Conservation (phyloP, 2,113 vertebrate species). For the Eptesicus fuscus region DNA sequence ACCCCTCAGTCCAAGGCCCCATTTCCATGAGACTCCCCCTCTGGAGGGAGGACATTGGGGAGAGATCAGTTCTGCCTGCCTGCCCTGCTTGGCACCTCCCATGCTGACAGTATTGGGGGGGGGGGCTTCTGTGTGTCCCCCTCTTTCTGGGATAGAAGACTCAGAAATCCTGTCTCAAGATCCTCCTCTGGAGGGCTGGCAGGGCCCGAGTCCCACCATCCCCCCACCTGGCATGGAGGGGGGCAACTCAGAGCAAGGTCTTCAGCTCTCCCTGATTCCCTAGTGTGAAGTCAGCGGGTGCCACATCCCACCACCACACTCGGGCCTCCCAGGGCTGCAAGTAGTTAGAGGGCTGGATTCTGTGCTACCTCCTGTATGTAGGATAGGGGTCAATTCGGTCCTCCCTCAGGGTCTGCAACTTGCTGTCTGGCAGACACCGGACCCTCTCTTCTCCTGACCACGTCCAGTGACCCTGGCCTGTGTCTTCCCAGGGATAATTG, state of each 20-base stretch:
- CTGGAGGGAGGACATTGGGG: background rate
- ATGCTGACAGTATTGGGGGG: too few species aligned
- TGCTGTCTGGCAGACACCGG: background rate
- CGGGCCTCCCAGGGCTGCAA: background rate
- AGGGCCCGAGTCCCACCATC: too few species aligned
- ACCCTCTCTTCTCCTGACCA: background rate
- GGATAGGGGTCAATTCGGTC: background rate
- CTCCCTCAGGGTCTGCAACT: background rate
- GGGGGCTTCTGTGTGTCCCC: background rate
- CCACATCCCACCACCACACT: background rate
- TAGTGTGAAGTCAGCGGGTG: background rate
- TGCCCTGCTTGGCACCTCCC: background rate
- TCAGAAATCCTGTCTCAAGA: background rate
- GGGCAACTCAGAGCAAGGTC: background rate
- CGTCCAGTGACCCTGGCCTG: background rate
- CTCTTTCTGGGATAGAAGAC: background rate
- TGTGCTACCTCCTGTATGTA: background rate
- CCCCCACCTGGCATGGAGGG: background rate
- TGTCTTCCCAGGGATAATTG: background rate
- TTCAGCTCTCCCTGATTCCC: background rate
- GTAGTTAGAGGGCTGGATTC: background rate
- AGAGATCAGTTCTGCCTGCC: background rate
- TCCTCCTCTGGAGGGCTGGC: background rate
- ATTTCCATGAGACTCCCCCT: background rate
- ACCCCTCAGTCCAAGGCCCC: background rate